Base-by-base conservation (phyloP, 2,113 vertebrate species). In the Microtus ochrogaster region DNA sequence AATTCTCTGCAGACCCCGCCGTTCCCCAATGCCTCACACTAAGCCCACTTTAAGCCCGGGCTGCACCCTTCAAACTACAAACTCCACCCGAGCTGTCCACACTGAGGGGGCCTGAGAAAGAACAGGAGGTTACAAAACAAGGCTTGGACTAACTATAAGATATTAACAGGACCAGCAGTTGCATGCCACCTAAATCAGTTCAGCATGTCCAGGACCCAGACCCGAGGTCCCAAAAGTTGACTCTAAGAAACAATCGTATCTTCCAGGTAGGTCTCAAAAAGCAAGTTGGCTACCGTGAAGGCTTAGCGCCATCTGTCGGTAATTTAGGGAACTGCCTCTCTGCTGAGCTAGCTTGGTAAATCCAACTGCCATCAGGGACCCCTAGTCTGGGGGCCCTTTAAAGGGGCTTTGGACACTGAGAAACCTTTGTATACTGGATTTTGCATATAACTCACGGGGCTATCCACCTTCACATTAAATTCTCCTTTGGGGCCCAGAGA, bases 231-330 rank as follows among this genome's bases (percentile, higher is more conserved):
- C 65, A 39, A 17, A 68, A 85, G 19, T 61, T 41, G 21, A 84
- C 24, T 49, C 0, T 61, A 79, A 61, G 19, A 65, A 92, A 47
- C 79, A 1, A 7, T 0, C 5, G 4, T 3, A 21, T n/a, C 10
- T 26, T 78, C 96, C 88, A 0, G 81, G 83, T 89, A 0, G 68
- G 28, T 7, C 91, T 81, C 26, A 0, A 11, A 58, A 70, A 73
- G 79, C 58, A 49, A 78, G 73, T 2, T 0, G 41, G 19, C 94
- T 97, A 98, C 68, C 86, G 98, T 97, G 98, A 98, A 98, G 89
- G 98, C 52, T 98, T 97, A 98, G 95, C 97, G 98, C 98, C 98
- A 98, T 98, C 98, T 98, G 98, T 98, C 89, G 97, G 98, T 97
- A 74, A 82, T 87, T 95, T 0, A 0, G 85, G 83, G 96, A 97